A percentile compares a stretch with the other conserved stretches of the same genome.
phyloP scores from a whole-genome alignment of 2,888 invertebrate genomes.

The Chrysolina haemoptera region DNA sequence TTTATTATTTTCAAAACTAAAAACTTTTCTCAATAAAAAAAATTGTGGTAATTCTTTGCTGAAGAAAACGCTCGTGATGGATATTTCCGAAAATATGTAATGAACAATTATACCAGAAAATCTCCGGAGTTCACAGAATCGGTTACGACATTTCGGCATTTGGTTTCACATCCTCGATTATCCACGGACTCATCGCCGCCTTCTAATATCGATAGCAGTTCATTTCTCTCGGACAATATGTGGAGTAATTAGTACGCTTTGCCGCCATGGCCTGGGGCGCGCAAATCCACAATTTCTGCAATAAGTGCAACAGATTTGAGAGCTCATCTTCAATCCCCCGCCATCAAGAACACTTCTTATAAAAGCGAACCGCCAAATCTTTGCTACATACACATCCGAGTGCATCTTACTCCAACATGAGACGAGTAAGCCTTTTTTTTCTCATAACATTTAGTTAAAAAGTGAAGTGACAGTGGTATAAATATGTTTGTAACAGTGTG shows the following conservation, averaged over 20 bases:
- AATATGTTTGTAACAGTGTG: background rate
- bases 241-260: slow-evolving; percentile 46
- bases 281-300: slow-evolving; percentile 37
- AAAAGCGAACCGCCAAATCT: slow-evolving; percentile 51
- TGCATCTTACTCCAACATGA: slow-evolving; percentile 52
- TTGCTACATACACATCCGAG: slow-evolving; percentile 49
- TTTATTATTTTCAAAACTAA: too few relatives aligned
- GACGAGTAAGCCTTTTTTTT: slow-evolving; percentile 50
- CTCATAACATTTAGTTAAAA: background rate
- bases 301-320: slow-evolving; percentile 40
- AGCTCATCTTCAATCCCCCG: slow-evolving; percentile 46
- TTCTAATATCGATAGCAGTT: slow-evolving; percentile 2
- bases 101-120: too few relatives aligned
- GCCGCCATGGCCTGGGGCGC: slow-evolving; percentile 1
- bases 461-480: slow-evolving; percentile 10
- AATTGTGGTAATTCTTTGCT: too few relatives aligned
- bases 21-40: too few relatives aligned
- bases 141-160: background rate
- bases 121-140: too few relatives aligned
- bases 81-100: too few relatives aligned
- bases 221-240: slow-evolving; percentile 43
- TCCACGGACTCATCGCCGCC: background rate
- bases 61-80: too few relatives aligned
- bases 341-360: slow-evolving; percentile 41
- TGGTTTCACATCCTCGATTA: background rate